phyloP scores from a whole-genome alignment of 2,888 invertebrate species.

The Xylocampa areola region DNA sequence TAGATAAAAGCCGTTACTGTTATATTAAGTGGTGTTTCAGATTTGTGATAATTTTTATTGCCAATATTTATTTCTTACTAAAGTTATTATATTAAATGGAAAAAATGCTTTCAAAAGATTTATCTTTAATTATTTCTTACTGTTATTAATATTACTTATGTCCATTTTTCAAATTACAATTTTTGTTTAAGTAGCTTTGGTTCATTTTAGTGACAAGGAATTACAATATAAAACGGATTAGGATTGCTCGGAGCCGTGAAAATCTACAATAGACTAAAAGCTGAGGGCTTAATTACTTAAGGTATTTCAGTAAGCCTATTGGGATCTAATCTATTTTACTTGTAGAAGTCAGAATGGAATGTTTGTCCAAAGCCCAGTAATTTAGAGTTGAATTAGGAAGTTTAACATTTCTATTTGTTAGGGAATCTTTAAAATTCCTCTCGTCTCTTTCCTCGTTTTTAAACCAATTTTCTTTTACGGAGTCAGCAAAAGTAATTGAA shows the following conservation, averaged over 20 bases:
- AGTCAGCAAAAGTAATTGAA: slow-evolving; percentile 41
- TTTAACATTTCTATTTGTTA: slow-evolving; percentile 29
- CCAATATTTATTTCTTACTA: too few relatives aligned
- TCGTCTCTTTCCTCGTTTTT: slow-evolving; percentile 20
- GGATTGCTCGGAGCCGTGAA: slow-evolving; percentile 7
- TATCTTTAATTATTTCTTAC: too few relatives aligned
- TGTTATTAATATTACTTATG: too few relatives aligned
- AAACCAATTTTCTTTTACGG: slow-evolving; percentile 34
- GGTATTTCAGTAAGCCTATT: slow-evolving; percentile 40
- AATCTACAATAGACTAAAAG: slow-evolving; percentile 28
- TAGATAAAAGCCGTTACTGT: too few relatives aligned
- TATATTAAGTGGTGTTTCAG: too few relatives aligned
- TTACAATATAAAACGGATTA: slow-evolving; percentile 14
- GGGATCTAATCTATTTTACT: slow-evolving; percentile 43
- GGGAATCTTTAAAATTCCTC: slow-evolving; percentile 25
- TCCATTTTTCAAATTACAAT: too few relatives aligned
- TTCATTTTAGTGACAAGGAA: background rate
- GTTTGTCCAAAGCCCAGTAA: slow-evolving; percentile 16
- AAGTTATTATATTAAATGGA: too few relatives aligned
- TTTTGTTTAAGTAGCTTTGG: too few relatives aligned
- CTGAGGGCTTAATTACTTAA: slow-evolving; percentile 52
- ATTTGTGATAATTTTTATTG: too few relatives aligned
- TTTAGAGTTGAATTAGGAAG: slow-evolving; percentile 28
- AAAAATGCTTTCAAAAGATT: too few relatives aligned
- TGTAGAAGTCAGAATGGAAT: slow-evolving; percentile 28